phyloP scores from a whole-genome alignment of 2,888 invertebrate genomes.

The Troides helena region DNA sequence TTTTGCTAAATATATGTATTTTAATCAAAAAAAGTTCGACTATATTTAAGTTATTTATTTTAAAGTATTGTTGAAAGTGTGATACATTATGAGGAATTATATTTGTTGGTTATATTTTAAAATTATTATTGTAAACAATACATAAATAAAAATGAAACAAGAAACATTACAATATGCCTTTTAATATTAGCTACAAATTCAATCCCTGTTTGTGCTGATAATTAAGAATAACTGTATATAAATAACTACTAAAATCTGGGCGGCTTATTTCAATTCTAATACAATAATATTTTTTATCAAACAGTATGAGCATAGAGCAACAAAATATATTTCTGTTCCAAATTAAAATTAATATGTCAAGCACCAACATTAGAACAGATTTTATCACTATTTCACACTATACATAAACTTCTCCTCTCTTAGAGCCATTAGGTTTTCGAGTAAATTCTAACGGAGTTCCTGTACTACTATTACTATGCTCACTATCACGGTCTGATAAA shows the following conservation, averaged over 20 bases:
- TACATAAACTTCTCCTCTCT: slow-evolving; percentile 72
- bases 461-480: slow-evolving; percentile 50
- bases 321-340: slow-evolving; percentile 1
- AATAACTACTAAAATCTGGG: slow-evolving; percentile 39
- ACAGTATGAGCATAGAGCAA: not conserved
- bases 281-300: slow-evolving; percentile 25
- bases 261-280: slow-evolving; percentile 5
- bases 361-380: slow-evolving; percentile 24
- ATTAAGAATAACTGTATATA: slow-evolving; percentile 42
- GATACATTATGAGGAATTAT: not conserved
- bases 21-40: not conserved
- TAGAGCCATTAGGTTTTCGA: slow-evolving; percentile 58
- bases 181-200: slow-evolving; percentile 57
- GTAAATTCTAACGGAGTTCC: slow-evolving; percentile 54
- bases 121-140: not conserved
- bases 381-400: slow-evolving; percentile 37
- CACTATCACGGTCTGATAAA: slow-evolving; percentile 58
- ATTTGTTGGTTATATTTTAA: not conserved
- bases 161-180: slow-evolving; percentile 50
- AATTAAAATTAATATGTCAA: slow-evolving; percentile 29
- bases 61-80: not conserved
- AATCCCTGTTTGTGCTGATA: slow-evolving; percentile 68
- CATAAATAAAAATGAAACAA: slow-evolving; percentile 38
- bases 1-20: not conserved
- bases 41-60: not conserved